Base-by-base conservation (phyloP, 1,140 invertebrate genomes). In the Apocrypta bakeri region DNA sequence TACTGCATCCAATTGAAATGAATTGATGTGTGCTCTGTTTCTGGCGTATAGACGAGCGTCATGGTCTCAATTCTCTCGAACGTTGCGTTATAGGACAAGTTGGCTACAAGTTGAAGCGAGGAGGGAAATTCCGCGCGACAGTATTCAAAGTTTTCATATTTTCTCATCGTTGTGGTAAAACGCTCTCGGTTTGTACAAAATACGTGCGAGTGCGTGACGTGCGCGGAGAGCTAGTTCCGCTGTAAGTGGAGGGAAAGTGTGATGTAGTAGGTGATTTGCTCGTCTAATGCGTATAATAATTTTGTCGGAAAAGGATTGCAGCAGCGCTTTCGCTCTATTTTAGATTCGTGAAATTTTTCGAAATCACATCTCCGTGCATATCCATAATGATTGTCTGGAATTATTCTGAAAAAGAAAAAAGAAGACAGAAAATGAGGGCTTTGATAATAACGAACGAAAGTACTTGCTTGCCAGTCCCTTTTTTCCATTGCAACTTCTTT, bases 1-100 rank as follows among this genome's bases (percentile, higher is more conserved):
- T 74, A n/a, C n/a, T 24, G n/a, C 72, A 40, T 40, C 40, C 72
- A 74, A 74, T 74, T 74, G 72, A 48, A 74, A 29, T 37, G 72
- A 74, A 74, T 74, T 74, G 37, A 74, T 74, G 72, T 27, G 72
- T 74, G 72, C 72, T 40, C 72, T 37, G 72, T n/a, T 74, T 42
- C 29, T 48, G 33, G 7, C n/a, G 48, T 56, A 56, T 56, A 56
- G 48, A n/a, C 48, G 48, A 56, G 48, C 48, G 25, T 68, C 64
- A 29, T 31, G 25, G 64, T 68, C 64, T 68, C 64, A 27, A 68
- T 68, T 68, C 25, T 56, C 64, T 68, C 64, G n/a, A n/a, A n/a
- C n/a, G n/a, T n/a, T n/a, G n/a, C n/a, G n/a, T n/a, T n/a, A n/a
- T n/a, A n/a, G n/a, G n/a, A n/a, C n/a, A n/a, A n/a, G n/a, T n/a